Evolutionary conservation across 64 coral and sea anemone species (phyloP), one percentile per base, ranked within the genome.

Genomic region (Porites lutea): DNA sequence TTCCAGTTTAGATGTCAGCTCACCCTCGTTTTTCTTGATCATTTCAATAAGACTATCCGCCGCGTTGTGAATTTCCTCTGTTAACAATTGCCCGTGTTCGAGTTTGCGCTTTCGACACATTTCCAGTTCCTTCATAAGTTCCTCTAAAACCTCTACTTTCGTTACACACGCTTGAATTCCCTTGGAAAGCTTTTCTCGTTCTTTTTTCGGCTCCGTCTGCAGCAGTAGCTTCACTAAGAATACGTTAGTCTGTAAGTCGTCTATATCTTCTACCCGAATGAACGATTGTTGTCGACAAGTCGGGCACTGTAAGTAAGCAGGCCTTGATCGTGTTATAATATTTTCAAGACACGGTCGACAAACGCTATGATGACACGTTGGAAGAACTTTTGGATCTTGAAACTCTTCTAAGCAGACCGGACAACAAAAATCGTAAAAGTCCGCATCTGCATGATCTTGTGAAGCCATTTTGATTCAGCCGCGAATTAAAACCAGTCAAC

Each of bases 41-140:
- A 54, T 89, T 27, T 88, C 78, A 5, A 98, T 87, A 7, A 98
- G 21, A 27, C 48, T 82, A 14, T 98, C 93, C 8, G 93, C 93
- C 89, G 72, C 86, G 77, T 72, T 74, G 88, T 92, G 93, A 64
- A 98, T 95, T 98, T 95, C 81, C 69, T 77, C 66, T 70, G 82
- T 92, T 74, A 98, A 60, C 46, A 19, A 53, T 74, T 82, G 65
- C 59, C 89, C 89, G 62, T 84, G 88, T 48, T 86, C 74, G 48
- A 72, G 15, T 89, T 93, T 94, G 59, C 76, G 78, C 21, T 98
- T 51, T 78, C 82, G 75, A 60, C 88, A 89, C 27, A 74, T 44
- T 47, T 95, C 66, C 52, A 95, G 82, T 74, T 95, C 96, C 10
- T 82, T 57, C 19, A 95, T 71, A 44, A 98, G 71, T 74, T 98